Conservation (phyloP, 2,888 invertebrate species). For the Acleris laterana region DNA sequence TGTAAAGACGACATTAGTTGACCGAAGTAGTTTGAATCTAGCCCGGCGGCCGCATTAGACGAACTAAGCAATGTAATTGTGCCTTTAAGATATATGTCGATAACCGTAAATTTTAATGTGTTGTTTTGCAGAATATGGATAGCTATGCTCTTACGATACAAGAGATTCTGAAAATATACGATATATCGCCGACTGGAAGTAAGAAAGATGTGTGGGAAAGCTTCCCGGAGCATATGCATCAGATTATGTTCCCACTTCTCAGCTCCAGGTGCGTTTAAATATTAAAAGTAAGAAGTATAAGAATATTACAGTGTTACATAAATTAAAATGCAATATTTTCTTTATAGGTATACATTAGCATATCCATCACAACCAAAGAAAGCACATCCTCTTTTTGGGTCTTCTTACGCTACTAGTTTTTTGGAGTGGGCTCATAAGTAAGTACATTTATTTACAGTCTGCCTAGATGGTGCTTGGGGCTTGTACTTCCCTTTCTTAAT, state of each 20-base stretch:
- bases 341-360: constrained; percentile 73
- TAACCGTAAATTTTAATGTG: neutral
- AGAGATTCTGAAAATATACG: constrained; percentile 89
- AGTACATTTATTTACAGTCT: constrained; percentile 44
- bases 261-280: constrained; percentile 85
- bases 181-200: constrained; percentile 86
- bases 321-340: neutral
- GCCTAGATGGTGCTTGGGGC: too few relatives aligned
- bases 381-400: constrained; percentile 87
- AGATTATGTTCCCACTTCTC: constrained; percentile 90
- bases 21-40: too few relatives aligned
- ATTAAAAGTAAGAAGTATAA: neutral
- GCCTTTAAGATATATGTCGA: neutral
- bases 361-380: constrained; percentile 74
- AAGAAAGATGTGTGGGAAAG: constrained; percentile 88
- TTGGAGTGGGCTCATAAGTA: constrained; percentile 90
- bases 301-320: too few relatives aligned
- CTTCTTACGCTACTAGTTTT: constrained; percentile 87
- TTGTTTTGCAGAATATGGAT: constrained; percentile 86
- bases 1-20: too few relatives aligned
- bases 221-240: constrained; percentile 88
- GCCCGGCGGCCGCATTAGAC: too few relatives aligned
- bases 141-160: constrained; percentile 92
- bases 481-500: too few relatives aligned
- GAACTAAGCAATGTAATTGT: too few relatives aligned